Evolutionary conservation across 2,888 invertebrate genomes (phyloP).

Genomic region (Onchidella celtica): DNA sequence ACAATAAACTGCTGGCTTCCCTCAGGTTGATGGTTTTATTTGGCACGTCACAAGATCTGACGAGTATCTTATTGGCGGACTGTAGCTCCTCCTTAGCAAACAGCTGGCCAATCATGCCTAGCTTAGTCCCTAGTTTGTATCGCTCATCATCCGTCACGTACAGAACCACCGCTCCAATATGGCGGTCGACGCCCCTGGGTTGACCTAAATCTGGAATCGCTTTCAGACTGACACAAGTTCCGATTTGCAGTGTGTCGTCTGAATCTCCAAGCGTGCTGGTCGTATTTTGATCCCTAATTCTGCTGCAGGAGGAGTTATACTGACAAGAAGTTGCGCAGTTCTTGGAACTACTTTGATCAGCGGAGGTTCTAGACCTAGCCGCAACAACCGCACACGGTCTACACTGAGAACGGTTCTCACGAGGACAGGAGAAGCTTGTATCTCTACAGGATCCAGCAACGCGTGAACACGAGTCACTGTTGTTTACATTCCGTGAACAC

Average conservation of each 20-base stretch:
- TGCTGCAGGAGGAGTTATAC: too few relatives aligned
- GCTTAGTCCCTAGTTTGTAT: constrained; percentile 11
- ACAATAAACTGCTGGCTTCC: neutral
- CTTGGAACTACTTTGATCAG: too few relatives aligned
- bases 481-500: too few relatives aligned
- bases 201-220: neutral
- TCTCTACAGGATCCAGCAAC: too few relatives aligned
- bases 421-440: too few relatives aligned
- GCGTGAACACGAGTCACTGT: too few relatives aligned
- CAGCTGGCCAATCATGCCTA: neutral
- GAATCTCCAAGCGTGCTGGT: neutral
- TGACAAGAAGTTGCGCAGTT: too few relatives aligned
- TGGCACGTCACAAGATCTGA: neutral
- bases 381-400: too few relatives aligned
- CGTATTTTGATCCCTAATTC: too few relatives aligned
- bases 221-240: neutral
- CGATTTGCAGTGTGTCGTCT: neutral
- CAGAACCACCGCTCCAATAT: constrained; percentile 3
- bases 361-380: too few relatives aligned
- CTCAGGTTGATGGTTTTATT: neutral
- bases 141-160: neutral
- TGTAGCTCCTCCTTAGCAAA: constrained; percentile 10
- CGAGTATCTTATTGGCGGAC: neutral
- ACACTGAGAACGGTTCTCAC: too few relatives aligned
- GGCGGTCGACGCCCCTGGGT: neutral